Evolutionary conservation across 2,888 invertebrate genomes (phyloP), one percentile per base, ranked within the genome.

Genomic region (Drosophila suboccidentalis): DNA sequence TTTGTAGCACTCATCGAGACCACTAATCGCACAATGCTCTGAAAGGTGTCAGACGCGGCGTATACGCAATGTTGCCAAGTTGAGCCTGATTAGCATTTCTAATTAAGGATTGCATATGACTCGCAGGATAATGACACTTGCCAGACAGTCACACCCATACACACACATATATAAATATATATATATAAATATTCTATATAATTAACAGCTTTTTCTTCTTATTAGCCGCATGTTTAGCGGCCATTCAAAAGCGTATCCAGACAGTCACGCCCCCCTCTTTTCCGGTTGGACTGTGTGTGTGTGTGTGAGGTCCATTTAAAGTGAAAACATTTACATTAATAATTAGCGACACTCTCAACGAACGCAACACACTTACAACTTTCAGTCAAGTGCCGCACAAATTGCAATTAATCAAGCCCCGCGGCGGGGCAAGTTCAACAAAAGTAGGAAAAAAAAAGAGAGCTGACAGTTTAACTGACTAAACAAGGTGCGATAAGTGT

Each of bases 321-420:
- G 82, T 70, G 82, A 84, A 87, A 90, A 89, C 90, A 89, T 88
- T 90, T 90, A 90, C 90, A 89, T 90, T 87, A 90, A 88, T 89
- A 89, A 89, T 89, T 89, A 90, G 90, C 74, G 66, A 69, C 67
- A 68, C 59, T 51, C 46, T 39, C 50, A 11, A 47, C 53, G 41
- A 39, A 32, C 32, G 32, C 10, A 32, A 32, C 15, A 15, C 39
- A 41, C 34, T 55, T n/a, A 11, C 39, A 38, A 67, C 54, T 53
- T 39, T 38, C 44, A 17, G 36, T 41, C 51, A 46, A 46, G 26
- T 46, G n/a, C 62, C 77, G 66, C 71, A 59, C 72, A 84, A 72
- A 76, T 71, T 77, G 89, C 87, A 90, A 90, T 87, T 87, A 90
- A 87, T 87, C 87, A 90, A 80, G 68, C 39, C 11, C 26, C 17